A percentile compares a stretch with the other conserved stretches of the same genome.
Conservation (phyloP, 2,888 invertebrate species). For the Cosmia trapezina region DNA sequence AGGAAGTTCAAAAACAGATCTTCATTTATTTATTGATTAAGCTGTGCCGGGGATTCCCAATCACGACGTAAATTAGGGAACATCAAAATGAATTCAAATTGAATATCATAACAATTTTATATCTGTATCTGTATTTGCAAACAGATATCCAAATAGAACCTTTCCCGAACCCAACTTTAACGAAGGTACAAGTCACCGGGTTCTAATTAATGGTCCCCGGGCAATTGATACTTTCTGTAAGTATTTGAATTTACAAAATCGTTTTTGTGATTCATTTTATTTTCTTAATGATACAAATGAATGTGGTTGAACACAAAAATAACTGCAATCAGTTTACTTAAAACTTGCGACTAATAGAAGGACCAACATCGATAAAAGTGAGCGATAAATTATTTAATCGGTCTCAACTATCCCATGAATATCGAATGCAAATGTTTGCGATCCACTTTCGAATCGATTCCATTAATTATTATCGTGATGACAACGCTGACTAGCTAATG, state of each 20-base stretch:
- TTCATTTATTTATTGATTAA: not conserved
- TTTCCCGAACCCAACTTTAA: constrained; percentile 30
- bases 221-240: constrained; percentile 49
- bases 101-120: constrained; percentile 17
- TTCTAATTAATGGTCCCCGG: constrained; percentile 41
- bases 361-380: constrained; percentile 25
- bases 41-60: not conserved
- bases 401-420: constrained; percentile 23
- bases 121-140: constrained; percentile 18
- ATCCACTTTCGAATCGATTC: constrained; percentile 42
- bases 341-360: constrained; percentile 10
- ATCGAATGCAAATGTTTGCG: constrained; percentile 51
- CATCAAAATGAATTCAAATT: constrained; percentile 7
- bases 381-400: constrained; percentile 29
- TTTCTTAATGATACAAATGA: not conserved
- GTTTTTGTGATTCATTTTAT: constrained; percentile 29
- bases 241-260: constrained; percentile 31
- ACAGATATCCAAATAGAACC: constrained; percentile 30
- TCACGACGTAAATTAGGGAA: not conserved
- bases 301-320: constrained; percentile 9
- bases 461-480: constrained; percentile 52
- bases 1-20: not conserved
- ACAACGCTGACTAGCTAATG: constrained; percentile 45
- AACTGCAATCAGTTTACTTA: constrained; percentile 12
- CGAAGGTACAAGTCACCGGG: constrained; percentile 46